Percentiles rank a stretch among this genome's conserved stretches.
Conservation (phyloP, 2,113 vertebrate species). For the Cepphus grylle region DNA sequence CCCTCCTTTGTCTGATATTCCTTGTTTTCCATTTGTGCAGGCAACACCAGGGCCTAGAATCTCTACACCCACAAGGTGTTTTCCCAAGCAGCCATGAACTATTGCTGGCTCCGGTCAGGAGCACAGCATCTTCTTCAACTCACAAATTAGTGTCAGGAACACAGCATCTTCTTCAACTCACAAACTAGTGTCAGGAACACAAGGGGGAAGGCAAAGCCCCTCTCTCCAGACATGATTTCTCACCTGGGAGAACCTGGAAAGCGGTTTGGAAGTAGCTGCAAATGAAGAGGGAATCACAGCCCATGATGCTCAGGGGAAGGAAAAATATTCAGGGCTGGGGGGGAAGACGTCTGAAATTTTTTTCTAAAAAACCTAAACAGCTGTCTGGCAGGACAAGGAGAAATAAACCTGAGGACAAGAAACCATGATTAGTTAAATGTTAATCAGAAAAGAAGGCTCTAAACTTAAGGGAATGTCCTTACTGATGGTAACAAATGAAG, state of each 20-base stretch:
- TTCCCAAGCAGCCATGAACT: slow-evolving; percentile 43
- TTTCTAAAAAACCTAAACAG: neutral
- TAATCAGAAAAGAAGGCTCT: neutral
- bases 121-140: slow-evolving; percentile 70
- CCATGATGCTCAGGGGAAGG: neutral
- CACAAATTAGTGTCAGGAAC: neutral
- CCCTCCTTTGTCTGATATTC: neutral
- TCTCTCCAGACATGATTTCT: neutral
- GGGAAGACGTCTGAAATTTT: neutral
- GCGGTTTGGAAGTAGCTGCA: neutral
- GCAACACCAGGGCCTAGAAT: slow-evolving; percentile 75
- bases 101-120: slow-evolving; percentile 49
- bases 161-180: slow-evolving; percentile 67
- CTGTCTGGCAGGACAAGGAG: neutral
- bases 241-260: neutral
- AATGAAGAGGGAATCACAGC: neutral
- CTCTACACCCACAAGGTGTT: slow-evolving; percentile 54
- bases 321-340: neutral
- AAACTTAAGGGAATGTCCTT: neutral
- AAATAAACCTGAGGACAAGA: neutral
- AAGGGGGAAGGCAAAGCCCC: neutral
- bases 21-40: slow-evolving; percentile 50
- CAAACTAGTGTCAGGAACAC: neutral
- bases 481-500: neutral
- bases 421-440: neutral